A percentile compares a stretch with the other conserved stretches of the same genome.
Conservation (phyloP, 92 coral and sea anemone species). For the Phenganax subtilis region DNA sequence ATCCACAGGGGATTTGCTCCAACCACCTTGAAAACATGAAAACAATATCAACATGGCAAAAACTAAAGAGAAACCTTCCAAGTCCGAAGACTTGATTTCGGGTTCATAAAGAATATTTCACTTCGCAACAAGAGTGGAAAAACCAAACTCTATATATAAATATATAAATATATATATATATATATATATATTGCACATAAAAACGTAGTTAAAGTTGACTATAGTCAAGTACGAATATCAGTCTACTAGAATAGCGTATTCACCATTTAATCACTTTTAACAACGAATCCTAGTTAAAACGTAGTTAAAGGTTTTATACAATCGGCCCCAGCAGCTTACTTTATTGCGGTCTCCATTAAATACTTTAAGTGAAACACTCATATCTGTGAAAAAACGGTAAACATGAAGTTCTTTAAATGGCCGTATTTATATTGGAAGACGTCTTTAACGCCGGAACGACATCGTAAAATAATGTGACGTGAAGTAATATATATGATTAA, state of each 20-base stretch:
- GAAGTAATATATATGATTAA: no score
- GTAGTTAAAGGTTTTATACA: no score
- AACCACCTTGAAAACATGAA: constrained; percentile 8
- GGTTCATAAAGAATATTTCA: not conserved
- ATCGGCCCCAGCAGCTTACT: constrained; percentile 41
- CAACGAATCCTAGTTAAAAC: not conserved
- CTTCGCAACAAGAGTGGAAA: not conserved
- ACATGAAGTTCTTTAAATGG: no score
- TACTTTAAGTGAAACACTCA: constrained; percentile 69
- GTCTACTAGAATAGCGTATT: no score
- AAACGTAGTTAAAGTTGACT: no score
- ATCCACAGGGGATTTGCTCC: constrained; percentile 72
- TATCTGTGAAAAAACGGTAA: constrained; percentile 45
- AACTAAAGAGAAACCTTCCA: not conserved
- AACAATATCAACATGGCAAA: not conserved
- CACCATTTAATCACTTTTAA: not conserved
- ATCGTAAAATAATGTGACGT: no score
- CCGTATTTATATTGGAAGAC: no score
- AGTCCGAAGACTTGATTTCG: no score
- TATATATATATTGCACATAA: no score
- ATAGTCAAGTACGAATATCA: no score
- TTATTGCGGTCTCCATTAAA: constrained; percentile 79
- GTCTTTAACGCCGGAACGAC: no score
- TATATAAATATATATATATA: no score
- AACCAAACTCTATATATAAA: not conserved